Base-by-base conservation (phyloP, 37 sponge, comb jelly and placozoan genomes). In the Dysidea cf. avara region DNA sequence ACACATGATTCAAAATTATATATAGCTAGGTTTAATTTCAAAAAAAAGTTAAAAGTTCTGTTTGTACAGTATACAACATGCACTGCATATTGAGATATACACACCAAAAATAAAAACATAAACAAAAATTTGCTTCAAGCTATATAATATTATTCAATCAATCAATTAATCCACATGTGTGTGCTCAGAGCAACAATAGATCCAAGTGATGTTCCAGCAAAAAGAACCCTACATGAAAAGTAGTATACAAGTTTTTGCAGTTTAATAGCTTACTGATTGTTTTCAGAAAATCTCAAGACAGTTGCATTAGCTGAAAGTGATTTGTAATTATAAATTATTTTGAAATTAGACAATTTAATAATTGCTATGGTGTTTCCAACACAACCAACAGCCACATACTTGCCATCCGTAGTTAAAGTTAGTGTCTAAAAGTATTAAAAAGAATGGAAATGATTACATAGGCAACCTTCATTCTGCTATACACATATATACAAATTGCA, bases 151-250 rank as follows among this genome's bases (percentile, higher is more conserved):
- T n/a, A n/a, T n/a, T n/a, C n/a, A n/a, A n/a, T n/a, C n/a, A n/a
- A n/a, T 33, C 61, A 74, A 28, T 66, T 39, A 30, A 72, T 30
- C 83, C 83, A 80, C 32, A 74, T 49, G 39, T 83, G 81, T 53
- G 83, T 83, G 18, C 85, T 51, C 17, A 84, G 67, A 9, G 61
- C 91, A 61, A 47, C 22, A 0, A 90, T 39, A 52, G 54, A 63
- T 7, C 91, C 91, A 37, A 78, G 69, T 21, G 91, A 67, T 7
- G 81, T 58, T 30, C 91, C 91, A 56, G 61, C 79, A 77, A 90
- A 76, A 17, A 86, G 43, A 48, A 70, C 77, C 74, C 90, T 88
- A 60, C 52, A 35, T 34, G 12, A 25, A 33, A 21, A 18, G 6
- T 16, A 56, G 57, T 40, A 58, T 52, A 50, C 9, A 36, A 11